Percentiles rank a stretch among this genome's conserved stretches.
Evolutionary conservation across 1,140 invertebrate species (phyloP).

Genomic region (Melanaphis sacchari): DNA sequence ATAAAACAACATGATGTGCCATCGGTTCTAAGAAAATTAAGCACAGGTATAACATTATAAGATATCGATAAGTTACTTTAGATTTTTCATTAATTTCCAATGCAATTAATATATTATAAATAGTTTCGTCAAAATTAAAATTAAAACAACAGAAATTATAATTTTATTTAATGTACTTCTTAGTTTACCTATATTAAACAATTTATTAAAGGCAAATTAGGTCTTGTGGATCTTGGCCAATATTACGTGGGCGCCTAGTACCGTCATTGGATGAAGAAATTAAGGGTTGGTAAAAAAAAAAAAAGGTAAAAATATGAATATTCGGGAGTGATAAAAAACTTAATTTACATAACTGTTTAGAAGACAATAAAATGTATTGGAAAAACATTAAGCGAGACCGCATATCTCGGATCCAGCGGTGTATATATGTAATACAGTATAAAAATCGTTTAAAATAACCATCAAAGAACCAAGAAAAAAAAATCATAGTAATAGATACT

Average conservation of each 20-base stretch:
- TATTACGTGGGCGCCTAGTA: background rate
- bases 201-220: background rate
- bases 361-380: background rate
- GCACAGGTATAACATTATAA: background rate
- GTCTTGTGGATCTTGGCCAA: background rate
- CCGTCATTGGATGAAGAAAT: background rate
- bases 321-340: background rate
- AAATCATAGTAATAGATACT: background rate
- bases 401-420: background rate
- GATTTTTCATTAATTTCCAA: background rate
- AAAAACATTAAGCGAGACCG: background rate
- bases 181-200: background rate
- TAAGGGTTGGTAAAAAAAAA: background rate
- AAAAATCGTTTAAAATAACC: background rate
- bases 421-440: background rate
- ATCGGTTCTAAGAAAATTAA: background rate
- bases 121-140: background rate
- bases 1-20: background rate
- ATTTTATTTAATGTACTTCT: background rate
- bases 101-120: background rate
- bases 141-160: background rate
- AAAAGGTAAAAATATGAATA: background rate
- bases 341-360: background rate
- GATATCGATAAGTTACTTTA: background rate
- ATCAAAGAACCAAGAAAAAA: background rate